Conservation (phyloP, 2,888 invertebrate species). For the Bellardia bayeri region DNA sequence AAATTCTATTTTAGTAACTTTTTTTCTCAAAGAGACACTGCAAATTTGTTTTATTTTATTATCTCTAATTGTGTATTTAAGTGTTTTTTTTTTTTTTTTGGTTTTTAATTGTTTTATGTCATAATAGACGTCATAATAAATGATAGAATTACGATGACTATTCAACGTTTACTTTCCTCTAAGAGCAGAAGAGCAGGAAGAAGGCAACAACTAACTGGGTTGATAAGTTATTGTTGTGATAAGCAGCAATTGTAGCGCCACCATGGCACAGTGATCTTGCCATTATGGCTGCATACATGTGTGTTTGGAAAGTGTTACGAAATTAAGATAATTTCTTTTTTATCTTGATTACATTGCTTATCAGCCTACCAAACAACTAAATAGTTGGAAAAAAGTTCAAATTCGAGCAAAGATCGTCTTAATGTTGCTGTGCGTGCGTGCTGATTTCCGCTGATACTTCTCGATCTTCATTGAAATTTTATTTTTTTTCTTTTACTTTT, state of each 20-base stretch:
- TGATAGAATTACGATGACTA: constrained; percentile 50
- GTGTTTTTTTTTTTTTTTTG: not conserved
- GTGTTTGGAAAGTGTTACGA: constrained; percentile 30
- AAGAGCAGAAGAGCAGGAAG: not conserved
- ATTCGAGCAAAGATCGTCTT: constrained; percentile 7
- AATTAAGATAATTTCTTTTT: constrained; percentile 46
- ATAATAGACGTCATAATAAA: constrained; percentile 62
- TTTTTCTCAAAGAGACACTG: not conserved
- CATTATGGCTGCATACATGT: not conserved
- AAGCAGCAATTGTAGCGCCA: constrained; percentile 46
- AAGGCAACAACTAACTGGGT: constrained; percentile 15
- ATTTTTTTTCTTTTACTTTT: not conserved
- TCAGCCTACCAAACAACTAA: not conserved
- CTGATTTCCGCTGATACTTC: constrained; percentile 44
- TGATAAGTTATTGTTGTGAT: constrained; percentile 36
- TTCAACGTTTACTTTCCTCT: constrained; percentile 36
- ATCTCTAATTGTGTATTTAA: constrained; percentile 40
- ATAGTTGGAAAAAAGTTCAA: not conserved
- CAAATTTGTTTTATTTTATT: constrained; percentile 34
- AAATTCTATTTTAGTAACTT: constrained; percentile 14
- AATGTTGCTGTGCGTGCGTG: constrained; percentile 52
- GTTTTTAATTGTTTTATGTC: constrained; percentile 58
- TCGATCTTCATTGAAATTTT: not conserved
- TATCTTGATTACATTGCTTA: constrained; percentile 59
- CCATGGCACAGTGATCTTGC: constrained; percentile 37